A percentile compares a stretch with the other conserved stretches of the same genome.
phyloP scores from a whole-genome alignment of 2,888 invertebrate genomes.

The Sipha maydis region DNA sequence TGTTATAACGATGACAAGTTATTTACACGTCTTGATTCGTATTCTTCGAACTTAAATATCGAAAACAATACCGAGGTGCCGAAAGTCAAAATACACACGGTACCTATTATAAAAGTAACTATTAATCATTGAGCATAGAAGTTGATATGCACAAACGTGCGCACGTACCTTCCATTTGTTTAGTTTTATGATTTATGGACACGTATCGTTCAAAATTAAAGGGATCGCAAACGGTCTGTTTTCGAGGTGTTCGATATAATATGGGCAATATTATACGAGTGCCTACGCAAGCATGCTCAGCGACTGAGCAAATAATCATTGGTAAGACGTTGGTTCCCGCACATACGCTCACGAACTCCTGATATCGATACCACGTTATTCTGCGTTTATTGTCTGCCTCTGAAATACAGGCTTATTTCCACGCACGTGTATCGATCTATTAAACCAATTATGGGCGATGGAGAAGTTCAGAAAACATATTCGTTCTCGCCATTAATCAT shows the following conservation, averaged over 20 bases:
- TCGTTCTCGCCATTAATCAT: too few relatives aligned
- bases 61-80: background rate
- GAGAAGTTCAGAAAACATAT: too few relatives aligned
- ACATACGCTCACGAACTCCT: background rate
- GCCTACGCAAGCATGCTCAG: background rate
- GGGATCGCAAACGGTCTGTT: background rate
- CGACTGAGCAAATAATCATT: too few relatives aligned
- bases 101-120: slow-evolving; percentile 5
- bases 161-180: background rate
- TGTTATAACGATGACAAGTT: background rate
- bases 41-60: background rate
- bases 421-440: background rate
- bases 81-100: slow-evolving; percentile 4
- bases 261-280: background rate
- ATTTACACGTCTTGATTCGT: background rate
- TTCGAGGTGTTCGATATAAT: background rate
- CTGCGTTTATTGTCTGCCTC: background rate
- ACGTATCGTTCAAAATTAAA: slow-evolving; percentile 10
- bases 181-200: slow-evolving; percentile 15
- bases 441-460: background rate
- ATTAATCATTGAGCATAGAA: background rate
- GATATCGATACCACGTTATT: background rate
- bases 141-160: too few relatives aligned
- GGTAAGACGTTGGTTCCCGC: too few relatives aligned
- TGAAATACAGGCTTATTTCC: background rate